phyloP scores from a whole-genome alignment of 2,113 vertebrate genomes.

The Ciconia stormi region DNA sequence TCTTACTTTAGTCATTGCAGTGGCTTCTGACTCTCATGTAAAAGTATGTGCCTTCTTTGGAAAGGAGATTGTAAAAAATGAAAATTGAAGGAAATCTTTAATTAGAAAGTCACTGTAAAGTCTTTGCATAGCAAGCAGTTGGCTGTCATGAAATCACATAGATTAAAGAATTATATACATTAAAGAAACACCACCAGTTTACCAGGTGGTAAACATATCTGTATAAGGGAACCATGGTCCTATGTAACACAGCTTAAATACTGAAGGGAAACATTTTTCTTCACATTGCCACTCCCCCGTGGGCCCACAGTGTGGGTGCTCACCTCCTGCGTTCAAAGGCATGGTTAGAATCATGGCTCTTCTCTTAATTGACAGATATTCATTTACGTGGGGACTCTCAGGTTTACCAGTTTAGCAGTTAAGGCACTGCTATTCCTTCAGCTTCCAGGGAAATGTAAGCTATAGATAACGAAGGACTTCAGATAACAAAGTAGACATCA shows the following conservation, averaged over 20 bases:
- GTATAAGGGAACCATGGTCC: neutral
- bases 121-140: neutral
- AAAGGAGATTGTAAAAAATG: neutral
- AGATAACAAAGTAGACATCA: neutral
- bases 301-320: neutral
- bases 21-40: neutral
- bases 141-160: neutral
- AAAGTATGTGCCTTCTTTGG: neutral
- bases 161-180: neutral
- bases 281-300: neutral
- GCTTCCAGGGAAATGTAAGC: neutral
- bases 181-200: neutral
- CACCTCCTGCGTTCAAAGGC: neutral
- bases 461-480: neutral
- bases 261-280: neutral
- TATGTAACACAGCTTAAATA: neutral
- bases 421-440: neutral
- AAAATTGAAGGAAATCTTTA: neutral
- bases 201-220: neutral
- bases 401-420: neutral
- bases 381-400: neutral
- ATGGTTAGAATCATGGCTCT: neutral
- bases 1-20: neutral
- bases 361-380: neutral
- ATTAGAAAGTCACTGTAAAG: neutral